These are phyloP conservation scores for Formicarius rufipectus DNA, from an alignment of 2,113 vertebrate genomes.

Conservation along the genomic window DNA sequence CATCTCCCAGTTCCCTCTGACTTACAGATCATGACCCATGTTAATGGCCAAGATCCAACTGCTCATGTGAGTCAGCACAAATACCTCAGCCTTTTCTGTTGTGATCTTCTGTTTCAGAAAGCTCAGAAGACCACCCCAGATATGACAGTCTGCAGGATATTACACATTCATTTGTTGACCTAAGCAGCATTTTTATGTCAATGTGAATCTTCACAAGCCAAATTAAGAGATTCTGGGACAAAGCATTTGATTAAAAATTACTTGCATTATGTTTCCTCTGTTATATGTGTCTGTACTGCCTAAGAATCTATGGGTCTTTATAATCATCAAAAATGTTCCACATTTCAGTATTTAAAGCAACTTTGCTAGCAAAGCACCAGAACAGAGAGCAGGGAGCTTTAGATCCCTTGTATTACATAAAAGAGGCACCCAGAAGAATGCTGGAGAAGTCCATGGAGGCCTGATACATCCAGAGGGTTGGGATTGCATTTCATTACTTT, in stretches of 20 bases:
- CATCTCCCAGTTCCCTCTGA: neutral
- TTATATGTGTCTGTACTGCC: neutral
- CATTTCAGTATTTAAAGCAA: conserved; percentile 8
- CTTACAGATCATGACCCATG: neutral
- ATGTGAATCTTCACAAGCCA: conserved; percentile 24
- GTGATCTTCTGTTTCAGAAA: neutral
- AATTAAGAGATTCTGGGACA: conserved; percentile 30
- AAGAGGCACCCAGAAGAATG: neutral
- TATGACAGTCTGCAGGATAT: neutral
- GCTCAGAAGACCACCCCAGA: neutral
- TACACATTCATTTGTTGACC: conserved; percentile 47
- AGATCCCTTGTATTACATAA: conserved; percentile 34
- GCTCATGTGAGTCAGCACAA: conserved; percentile 32
- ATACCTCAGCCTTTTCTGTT: neutral
- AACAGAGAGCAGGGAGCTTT: neutral
- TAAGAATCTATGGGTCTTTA: neutral
- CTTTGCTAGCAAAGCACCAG: neutral
- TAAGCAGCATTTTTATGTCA: conserved; percentile 40
- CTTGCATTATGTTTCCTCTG: neutral
- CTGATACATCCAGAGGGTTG: conserved; percentile 2
- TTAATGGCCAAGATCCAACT: neutral
- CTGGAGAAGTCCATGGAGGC: neutral
- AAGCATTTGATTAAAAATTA: neutral
- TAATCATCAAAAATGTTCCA: neutral
- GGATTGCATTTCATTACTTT: conserved; percentile 51